A percentile compares a stretch with the other conserved stretches of the same genome.
Conservation (phyloP, 2,113 vertebrate genomes). For the Leptosomus discolor region DNA sequence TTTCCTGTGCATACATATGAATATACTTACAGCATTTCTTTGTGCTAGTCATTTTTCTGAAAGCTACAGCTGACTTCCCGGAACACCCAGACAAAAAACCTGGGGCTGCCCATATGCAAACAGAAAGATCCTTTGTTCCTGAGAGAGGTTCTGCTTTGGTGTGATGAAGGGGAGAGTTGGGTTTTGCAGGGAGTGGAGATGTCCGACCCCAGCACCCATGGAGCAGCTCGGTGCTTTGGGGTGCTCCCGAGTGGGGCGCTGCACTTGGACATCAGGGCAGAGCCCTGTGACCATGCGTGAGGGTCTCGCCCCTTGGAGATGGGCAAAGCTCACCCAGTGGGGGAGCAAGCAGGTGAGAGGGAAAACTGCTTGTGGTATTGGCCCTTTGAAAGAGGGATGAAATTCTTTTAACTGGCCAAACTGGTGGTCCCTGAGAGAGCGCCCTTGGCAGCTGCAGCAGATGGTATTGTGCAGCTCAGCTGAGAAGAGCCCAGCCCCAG, state of each 20-base stretch:
- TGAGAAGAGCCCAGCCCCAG: not conserved
- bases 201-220: accelerated
- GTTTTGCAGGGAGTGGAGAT: not conserved
- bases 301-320: accelerated
- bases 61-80: not conserved
- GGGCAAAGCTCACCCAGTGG: not conserved
- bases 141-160: not conserved
- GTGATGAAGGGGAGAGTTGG: not conserved
- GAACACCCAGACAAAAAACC: not conserved
- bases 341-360: not conserved
- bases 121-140: constrained; percentile 27
- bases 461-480: accelerated
- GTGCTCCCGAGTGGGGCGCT: not conserved
- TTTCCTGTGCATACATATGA: constrained; percentile 24
- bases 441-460: accelerated
- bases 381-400: not conserved
- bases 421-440: not conserved
- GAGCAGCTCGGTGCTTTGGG: not conserved
- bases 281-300: not conserved
- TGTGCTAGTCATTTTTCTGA: not conserved
- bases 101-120: not conserved
- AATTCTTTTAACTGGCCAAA: not conserved
- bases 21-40: not conserved
- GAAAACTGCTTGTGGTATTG: not conserved
- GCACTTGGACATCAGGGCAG: accelerated